A percentile compares a stretch with the other conserved stretches of the same genome.
Conservation (phyloP, 2,113 vertebrate species). For the Poicephalus gulielmi region DNA sequence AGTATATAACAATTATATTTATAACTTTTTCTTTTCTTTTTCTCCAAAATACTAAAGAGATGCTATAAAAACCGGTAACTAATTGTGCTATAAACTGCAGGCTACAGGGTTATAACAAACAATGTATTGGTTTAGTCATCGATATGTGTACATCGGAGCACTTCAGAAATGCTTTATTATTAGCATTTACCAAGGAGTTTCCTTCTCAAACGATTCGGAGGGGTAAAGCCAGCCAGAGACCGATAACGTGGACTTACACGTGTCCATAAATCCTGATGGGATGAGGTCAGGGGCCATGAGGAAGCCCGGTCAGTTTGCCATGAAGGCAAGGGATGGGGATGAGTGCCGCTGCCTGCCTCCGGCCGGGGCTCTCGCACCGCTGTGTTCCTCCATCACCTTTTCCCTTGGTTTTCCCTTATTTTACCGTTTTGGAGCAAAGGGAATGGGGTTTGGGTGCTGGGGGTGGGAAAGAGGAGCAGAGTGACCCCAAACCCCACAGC, state of each 20-base stretch:
- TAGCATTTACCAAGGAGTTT: constrained; percentile 48
- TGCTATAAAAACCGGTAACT: constrained; percentile 68
- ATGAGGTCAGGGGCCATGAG: not conserved
- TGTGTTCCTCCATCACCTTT: rapidly evolving
- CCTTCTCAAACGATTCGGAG: constrained; percentile 37
- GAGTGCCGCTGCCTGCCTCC: not conserved
- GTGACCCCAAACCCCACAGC: rapidly evolving
- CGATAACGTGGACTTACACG: rapidly evolving
- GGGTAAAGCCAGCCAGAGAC: constrained; percentile 1
- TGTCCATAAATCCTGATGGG: not conserved
- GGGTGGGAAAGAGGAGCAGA: not conserved
- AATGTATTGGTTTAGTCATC: constrained; percentile 57
- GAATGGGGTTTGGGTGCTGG: not conserved
- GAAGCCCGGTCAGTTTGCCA: not conserved
- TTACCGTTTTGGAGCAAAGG: not conserved
- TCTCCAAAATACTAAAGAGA: constrained; percentile 63
- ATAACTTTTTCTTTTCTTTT: constrained; percentile 7
- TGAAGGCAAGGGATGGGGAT: not conserved
- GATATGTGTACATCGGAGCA: constrained; percentile 17
- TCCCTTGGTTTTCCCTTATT: rapidly evolving
- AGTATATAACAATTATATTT: constrained; percentile 66
- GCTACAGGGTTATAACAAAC: constrained; percentile 58
- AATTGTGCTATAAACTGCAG: constrained; percentile 70
- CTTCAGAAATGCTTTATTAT: constrained; percentile 47
- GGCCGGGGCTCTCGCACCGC: not conserved